These are phyloP conservation scores for Campaea margaritaria DNA, from an alignment of 2,888 invertebrate genomes.

Conservation along the genomic window DNA sequence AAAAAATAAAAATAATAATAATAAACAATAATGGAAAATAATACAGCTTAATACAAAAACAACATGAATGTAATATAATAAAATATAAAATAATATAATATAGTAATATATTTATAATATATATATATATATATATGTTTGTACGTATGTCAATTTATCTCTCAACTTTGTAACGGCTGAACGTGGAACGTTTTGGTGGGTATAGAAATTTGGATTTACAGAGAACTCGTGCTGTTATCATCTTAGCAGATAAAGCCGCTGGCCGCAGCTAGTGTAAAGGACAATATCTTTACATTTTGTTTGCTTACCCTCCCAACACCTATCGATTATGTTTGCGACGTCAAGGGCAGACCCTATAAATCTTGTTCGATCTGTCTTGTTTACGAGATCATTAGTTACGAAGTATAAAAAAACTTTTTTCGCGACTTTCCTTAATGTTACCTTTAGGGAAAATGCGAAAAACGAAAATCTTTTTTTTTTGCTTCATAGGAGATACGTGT, in stretches of 20 bases:
- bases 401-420: slow-evolving; percentile 42
- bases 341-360: slow-evolving; percentile 42
- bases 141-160: too few species aligned
- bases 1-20: too few species aligned
- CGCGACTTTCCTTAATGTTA: slow-evolving; percentile 26
- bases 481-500: slow-evolving; percentile 15
- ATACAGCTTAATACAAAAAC: too few species aligned
- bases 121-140: too few species aligned
- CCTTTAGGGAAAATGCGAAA: slow-evolving; percentile 29
- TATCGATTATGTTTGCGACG: slow-evolving; percentile 33
- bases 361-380: slow-evolving; percentile 56
- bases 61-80: too few species aligned
- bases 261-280: slow-evolving; percentile 1
- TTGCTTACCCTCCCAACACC: slow-evolving; percentile 25
- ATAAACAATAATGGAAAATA: too few species aligned
- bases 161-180: too few species aligned
- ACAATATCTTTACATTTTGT: slow-evolving; percentile 20
- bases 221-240: too few species aligned
- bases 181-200: too few species aligned
- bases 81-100: too few species aligned
- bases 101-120: too few species aligned
- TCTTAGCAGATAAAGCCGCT: background rate
- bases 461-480: slow-evolving; percentile 23
- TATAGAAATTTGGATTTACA: too few species aligned
- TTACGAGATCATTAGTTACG: slow-evolving; percentile 56